Evolutionary conservation across 2,888 invertebrate genomes (phyloP), one percentile per base, ranked within the genome.

Genomic region (Sisyra terminalis): DNA sequence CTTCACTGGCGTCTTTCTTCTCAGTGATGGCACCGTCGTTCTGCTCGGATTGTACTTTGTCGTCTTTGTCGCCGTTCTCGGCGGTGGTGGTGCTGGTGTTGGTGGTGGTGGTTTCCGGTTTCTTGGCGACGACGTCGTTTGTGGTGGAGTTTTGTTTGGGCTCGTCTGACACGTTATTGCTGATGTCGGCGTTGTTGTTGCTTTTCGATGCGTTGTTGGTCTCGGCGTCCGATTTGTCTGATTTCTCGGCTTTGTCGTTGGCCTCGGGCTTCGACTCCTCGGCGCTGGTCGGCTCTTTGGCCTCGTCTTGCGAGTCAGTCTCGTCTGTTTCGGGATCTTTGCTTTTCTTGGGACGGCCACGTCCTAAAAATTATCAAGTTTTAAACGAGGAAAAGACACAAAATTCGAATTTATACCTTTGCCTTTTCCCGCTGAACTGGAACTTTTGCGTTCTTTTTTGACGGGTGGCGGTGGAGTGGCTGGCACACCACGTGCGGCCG

Each of bases 391-490:
- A n/a, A n/a, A n/a, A n/a, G n/a, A n/a, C n/a, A n/a, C n/a, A n/a
- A n/a, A n/a, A n/a, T n/a, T n/a, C n/a, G n/a, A n/a, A 37, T 3
- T 3, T 10, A 29, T 11, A 48, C 60, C 61, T 18, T 58, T 57
- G 4, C 60, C 56, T 45, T 56, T 58, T 24, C 58, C 49, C 9
- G 49, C n/a, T 15, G 51, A 40, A 16, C 48, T 46, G 6, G 51
- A 47, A 40, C 48, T 49, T 47, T 61, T 60, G 31, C 56, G 54
- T 49, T 70, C 69, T 48, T 66, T 66, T 50, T 69, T 69, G 1
- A 66, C 61, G 6, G 70, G 70, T 2, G 69, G 69, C 14, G 67
- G 67, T 7, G 68, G 66, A n/a, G 70, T 63, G 3, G 70, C 60
- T 13, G 66, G 57, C 3, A 65, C 55, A 10, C 71, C 71, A 53